Base-by-base conservation (phyloP, 2,797 vertebrate species). In the Clarias platycephalus region DNA sequence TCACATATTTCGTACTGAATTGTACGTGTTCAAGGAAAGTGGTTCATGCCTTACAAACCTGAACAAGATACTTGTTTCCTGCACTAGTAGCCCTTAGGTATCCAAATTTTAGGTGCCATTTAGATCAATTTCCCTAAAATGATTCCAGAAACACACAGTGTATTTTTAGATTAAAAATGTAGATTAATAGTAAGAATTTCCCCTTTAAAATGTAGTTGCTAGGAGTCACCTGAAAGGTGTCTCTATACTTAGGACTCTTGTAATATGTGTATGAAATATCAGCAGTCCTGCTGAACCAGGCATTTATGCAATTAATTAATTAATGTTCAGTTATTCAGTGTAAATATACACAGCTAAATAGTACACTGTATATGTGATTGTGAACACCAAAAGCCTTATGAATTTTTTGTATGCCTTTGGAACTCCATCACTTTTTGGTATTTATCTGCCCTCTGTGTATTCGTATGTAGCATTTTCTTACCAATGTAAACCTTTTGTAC, bases 381-480 rank as follows among this genome's bases (percentile, higher is more conserved):
- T 93, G 91, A 92, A 92, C 94, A 93, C 93, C 95, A 93, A 91
- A 95, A 91, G 93, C 93, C 95, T 94, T 94, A 94, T 92, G 92
- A 93, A 87, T 83, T 83, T 80, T 80, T 89, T 90, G 86, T 90
- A 90, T 86, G 71, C 84, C 76, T 85, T 85, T 88, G 85, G 86
- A 91, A 86, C 87, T 87, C 80, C 86, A 87, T 80, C 78, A 80
- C 88, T 86, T 89, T 86, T 89, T 86, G 88, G 86, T 89, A 87
- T 89, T 84, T 92, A 92, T 92, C 90, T 86, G 86, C 91, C 88
- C 91, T 90, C 83, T 71, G 84, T 92, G 86, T 91, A 94, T 93
- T 94, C 93, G 90, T 92, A 95, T 95, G 95, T 95, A 95, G 95
- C 94, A 95, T 93, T 90, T 88, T 95, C 94, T 88, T 93, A 94